phyloP scores from a whole-genome alignment of 2,888 invertebrate genomes.

The Pristionchus mayeri region DNA sequence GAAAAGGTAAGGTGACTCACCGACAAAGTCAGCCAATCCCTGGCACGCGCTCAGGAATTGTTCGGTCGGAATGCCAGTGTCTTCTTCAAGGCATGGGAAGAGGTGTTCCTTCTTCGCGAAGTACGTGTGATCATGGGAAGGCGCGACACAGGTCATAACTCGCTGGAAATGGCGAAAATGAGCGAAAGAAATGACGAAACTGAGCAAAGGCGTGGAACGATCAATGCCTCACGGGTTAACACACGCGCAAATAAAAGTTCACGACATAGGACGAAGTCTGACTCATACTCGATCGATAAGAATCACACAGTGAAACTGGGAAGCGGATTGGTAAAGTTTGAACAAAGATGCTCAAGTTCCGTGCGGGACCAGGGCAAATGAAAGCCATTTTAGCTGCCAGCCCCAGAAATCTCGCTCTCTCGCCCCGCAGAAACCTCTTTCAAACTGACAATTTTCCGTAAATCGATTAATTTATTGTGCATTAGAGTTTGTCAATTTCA shows the following conservation, averaged over 20 bases:
- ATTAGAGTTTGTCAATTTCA: neutral
- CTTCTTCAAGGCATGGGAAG: slow-evolving; percentile 70
- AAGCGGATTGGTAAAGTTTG: too few relatives aligned
- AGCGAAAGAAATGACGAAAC: neutral
- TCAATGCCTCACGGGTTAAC: neutral
- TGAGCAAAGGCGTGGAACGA: neutral
- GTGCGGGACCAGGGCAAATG: too few relatives aligned
- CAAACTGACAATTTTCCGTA: neutral
- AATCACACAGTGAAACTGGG: slow-evolving; percentile 30
- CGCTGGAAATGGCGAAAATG: neutral
- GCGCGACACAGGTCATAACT: slow-evolving; percentile 8
- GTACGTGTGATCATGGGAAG: slow-evolving; percentile 59
- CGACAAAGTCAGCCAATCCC: slow-evolving; percentile 75
- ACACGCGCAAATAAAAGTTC: neutral
- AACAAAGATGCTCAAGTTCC: too few relatives aligned
- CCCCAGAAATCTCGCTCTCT: slow-evolving; percentile 43
- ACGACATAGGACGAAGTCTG: neutral
- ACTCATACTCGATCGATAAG: slow-evolving; percentile 35
- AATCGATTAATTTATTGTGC: neutral
- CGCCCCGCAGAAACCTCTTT: too few relatives aligned
- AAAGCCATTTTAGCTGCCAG: too few relatives aligned
- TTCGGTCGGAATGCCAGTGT: slow-evolving; percentile 71
- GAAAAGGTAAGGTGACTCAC: too few relatives aligned
- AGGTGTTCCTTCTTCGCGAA: slow-evolving; percentile 68
- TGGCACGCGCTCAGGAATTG: slow-evolving; percentile 75